phyloP scores from a whole-genome alignment of 1,140 invertebrate genomes.

The Trichogramma pretiosum region DNA sequence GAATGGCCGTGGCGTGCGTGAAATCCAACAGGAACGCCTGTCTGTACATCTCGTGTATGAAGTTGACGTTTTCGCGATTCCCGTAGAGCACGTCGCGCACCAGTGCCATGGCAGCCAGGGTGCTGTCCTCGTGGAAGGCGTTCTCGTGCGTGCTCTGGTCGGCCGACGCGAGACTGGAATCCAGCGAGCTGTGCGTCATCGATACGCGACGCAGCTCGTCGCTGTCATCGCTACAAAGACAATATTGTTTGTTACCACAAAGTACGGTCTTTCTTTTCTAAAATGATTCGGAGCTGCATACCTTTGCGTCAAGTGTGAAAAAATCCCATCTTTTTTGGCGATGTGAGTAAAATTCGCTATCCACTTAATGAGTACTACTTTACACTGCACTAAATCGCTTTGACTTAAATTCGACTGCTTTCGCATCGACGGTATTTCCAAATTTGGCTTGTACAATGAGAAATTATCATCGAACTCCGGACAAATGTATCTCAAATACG shows the following conservation, averaged over 20 bases:
- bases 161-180: slow-evolving; percentile 34
- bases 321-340: slow-evolving; percentile 51
- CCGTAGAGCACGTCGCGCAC: slow-evolving; percentile 83
- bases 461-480: slow-evolving; percentile 77
- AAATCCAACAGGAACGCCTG: slow-evolving; percentile 89
- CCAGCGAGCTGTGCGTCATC: slow-evolving; percentile 32
- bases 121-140: slow-evolving; percentile 34
- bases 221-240: no score
- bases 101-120: slow-evolving; percentile 45
- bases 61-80: slow-evolving; percentile 85
- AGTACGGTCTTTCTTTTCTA: no score
- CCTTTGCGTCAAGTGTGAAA: slow-evolving; percentile 35
- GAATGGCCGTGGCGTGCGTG: slow-evolving; percentile 74
- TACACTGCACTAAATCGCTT: slow-evolving; percentile 61
- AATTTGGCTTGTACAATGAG: slow-evolving; percentile 77
- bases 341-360: slow-evolving; percentile 75
- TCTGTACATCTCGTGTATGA: slow-evolving; percentile 87
- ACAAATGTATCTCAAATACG: slow-evolving; percentile 85
- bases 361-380: slow-evolving; percentile 84
- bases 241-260: no score
- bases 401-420: slow-evolving; percentile 45
- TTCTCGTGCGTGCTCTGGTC: slow-evolving; percentile 34
- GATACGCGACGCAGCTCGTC: slow-evolving; percentile 37
- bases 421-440: slow-evolving; percentile 58
- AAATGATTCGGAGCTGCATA: no score